Percentiles rank a stretch among this genome's conserved stretches.
phyloP scores from a whole-genome alignment of 2,888 invertebrate genomes.

The Papilio demoleus region DNA sequence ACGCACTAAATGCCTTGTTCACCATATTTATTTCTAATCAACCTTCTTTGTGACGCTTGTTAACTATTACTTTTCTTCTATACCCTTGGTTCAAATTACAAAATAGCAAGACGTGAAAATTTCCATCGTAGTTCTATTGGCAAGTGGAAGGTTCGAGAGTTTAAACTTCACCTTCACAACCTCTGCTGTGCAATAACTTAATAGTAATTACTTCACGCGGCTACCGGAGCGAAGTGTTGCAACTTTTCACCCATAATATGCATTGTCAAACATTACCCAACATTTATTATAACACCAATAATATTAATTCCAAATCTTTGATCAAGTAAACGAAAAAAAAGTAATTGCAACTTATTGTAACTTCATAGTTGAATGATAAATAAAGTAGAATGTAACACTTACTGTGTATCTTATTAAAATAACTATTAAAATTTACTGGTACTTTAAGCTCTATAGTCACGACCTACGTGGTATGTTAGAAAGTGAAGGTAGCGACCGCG shows the following conservation, averaged over 20 bases:
- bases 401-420: not conserved
- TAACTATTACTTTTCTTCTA: too few species aligned
- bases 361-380: not conserved
- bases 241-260: not conserved
- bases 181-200: not conserved
- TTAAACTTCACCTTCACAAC: too few species aligned
- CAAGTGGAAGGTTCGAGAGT: too few species aligned
- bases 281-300: not conserved
- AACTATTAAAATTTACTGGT: not conserved
- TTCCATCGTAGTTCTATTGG: too few species aligned
- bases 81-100: too few species aligned
- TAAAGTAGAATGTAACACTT: not conserved
- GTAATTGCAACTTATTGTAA: not conserved
- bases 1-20: too few species aligned
- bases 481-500: too few species aligned
- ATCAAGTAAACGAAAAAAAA: not conserved
- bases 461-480: too few species aligned
- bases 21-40: too few species aligned
- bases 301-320: not conserved
- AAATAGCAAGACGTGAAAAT: too few species aligned
- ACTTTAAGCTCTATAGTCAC: too few species aligned
- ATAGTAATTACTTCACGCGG: slow-evolving; percentile 7
- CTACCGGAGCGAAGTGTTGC: not conserved
- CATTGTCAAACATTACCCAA: slow-evolving; percentile 13
- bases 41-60: too few species aligned